These are phyloP conservation scores for Caradrina clavipalpis DNA, from an alignment of 2,888 invertebrate species.

Conservation along the genomic window DNA sequence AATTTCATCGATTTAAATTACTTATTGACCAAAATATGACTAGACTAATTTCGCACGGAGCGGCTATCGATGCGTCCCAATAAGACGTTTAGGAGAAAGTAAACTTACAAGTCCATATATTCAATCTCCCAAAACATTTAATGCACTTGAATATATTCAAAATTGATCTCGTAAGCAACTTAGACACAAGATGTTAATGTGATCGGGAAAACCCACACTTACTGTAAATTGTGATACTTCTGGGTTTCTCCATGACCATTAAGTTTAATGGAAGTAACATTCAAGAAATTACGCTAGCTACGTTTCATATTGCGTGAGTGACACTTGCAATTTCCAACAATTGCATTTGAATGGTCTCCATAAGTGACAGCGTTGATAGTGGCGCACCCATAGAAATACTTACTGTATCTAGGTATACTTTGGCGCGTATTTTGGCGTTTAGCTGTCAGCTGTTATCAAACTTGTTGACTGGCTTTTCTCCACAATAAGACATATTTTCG, in stretches of 20 bases:
- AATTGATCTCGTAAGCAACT: constrained; percentile 8
- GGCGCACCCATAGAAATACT: neutral
- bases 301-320: neutral
- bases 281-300: constrained; percentile 18
- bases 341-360: constrained; percentile 12
- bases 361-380: constrained; percentile 19
- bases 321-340: constrained; percentile 34
- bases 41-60: too few relatives aligned
- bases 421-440: too few relatives aligned
- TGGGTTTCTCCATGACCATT: constrained; percentile 41
- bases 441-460: neutral
- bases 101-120: neutral
- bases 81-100: neutral
- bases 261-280: constrained; percentile 17
- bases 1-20: too few relatives aligned
- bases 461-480: constrained; percentile 2
- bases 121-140: neutral
- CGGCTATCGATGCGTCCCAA: too few relatives aligned
- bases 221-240: constrained; percentile 16
- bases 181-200: constrained; percentile 13
- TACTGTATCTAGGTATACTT: neutral
- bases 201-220: constrained; percentile 33
- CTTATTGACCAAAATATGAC: too few relatives aligned
- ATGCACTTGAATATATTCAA: neutral
- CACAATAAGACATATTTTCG: neutral